Evolutionary conservation across 2,797 vertebrate genomes (phyloP), one percentile per base, ranked within the genome.

Genomic region (Danio kyathit): DNA sequence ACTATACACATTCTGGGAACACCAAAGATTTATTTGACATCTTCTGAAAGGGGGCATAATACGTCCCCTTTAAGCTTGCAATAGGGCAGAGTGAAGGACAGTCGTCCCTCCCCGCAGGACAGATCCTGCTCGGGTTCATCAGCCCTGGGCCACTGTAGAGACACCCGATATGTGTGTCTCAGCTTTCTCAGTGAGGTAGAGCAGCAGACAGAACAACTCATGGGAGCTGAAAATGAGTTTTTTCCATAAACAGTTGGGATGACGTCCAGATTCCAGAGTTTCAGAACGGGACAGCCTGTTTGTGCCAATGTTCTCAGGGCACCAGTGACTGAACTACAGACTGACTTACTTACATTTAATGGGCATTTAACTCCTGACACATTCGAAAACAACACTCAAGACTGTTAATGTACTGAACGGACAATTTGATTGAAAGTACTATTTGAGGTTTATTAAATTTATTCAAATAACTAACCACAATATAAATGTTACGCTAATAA

Each of bases 181-280:
- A 64, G 60, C 49, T 80, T 57, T 77, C 69, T 67, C 67, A 72
- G 49, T 54, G 40, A 29, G 66, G 38, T 46, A 57, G 19, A n/a
- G 57, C 9, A 67, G 17, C 13, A 61, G 77, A 63, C 13, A 69
- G 63, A 21, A 13, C 46, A 40, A 29, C 71, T 59, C 64, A 59
- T 69, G 46, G 73, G 65, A 76, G 57, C 5, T 49, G 52, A 67
- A 67, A 67, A 75, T 52, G 17, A 0, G 0, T 56, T 81, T 80
- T 80, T 81, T 60, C 71, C 43, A 51, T 75, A 49, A 80, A 74
- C 17, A 21, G 61, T 74, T 75, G 17, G 52, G 14, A 74, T 81
- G 61, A 67, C 4, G 44, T 74, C 44, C 14, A 74, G 51, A 80
- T 64, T 72, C 48, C 74, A 65, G 41, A 12, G 61, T 11, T 70